Evolutionary conservation across 2,888 invertebrate species (phyloP).

Genomic region (Thera britannica): DNA sequence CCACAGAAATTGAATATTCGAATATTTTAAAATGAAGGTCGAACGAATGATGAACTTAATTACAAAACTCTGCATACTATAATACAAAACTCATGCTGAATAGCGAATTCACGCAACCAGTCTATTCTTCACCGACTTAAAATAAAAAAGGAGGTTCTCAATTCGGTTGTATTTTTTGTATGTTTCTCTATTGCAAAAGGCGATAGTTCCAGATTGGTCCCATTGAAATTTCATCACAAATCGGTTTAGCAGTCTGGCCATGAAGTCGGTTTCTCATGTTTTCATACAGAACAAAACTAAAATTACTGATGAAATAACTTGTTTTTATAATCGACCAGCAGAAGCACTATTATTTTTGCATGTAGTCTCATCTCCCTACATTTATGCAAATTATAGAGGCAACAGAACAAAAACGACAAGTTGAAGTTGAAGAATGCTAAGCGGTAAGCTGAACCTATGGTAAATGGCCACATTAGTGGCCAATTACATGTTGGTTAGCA

Average conservation of each 20-base stretch:
- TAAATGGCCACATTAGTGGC: constrained; percentile 8
- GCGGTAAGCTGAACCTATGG: constrained; percentile 8
- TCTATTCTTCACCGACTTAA: not conserved
- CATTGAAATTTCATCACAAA: too few relatives aligned
- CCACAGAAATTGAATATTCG: constrained; percentile 45
- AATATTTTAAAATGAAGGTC: constrained; percentile 24
- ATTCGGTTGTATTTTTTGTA: too few relatives aligned
- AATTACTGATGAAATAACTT: not conserved
- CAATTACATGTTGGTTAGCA: constrained; percentile 6
- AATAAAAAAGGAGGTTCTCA: too few relatives aligned
- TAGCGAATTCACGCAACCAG: not conserved
- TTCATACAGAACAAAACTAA: not conserved
- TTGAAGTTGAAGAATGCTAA: constrained; percentile 6
- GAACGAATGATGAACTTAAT: constrained; percentile 9
- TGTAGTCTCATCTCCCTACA: not conserved
- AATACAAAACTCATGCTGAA: not conserved
- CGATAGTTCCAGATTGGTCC: too few relatives aligned
- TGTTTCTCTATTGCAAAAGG: too few relatives aligned
- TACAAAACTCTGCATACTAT: not conserved
- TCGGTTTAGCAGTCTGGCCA: too few relatives aligned
- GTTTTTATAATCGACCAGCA: not conserved
- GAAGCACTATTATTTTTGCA: constrained; percentile 6
- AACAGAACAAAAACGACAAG: constrained; percentile 14
- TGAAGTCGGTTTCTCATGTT: not conserved
- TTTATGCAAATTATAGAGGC: constrained; percentile 14